Base-by-base conservation (phyloP, 2,113 vertebrate genomes). In the Tragulus kanchil region DNA sequence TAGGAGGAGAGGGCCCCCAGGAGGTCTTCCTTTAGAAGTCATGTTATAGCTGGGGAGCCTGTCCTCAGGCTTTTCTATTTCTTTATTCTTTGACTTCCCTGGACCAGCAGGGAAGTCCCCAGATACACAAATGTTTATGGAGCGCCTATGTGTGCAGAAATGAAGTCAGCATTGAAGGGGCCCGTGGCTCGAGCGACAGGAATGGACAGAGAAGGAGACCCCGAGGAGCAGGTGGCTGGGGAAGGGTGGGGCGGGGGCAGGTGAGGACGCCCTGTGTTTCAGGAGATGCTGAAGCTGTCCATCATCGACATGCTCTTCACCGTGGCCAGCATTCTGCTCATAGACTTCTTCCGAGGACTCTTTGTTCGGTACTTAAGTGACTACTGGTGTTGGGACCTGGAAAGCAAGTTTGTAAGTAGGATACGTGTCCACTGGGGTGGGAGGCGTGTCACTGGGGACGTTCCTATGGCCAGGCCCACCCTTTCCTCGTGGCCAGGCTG, bases 261-360 rank as follows among this genome's bases (percentile, higher is more conserved):
- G n/a, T 5, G 2, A 19, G 62, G 23, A 25, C 12, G 1, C 73
- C 11, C 31, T 98, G 54, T 93, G 31, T 99, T 98, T 56, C 98
- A 99, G 99, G 99, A 99, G 98, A 99, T 99, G 99, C 95, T 99
- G 98, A 99, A 99, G 98, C 99, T 99, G 78, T 99, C 99, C 28
- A 99, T 99, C 97, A 99, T 99, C 1, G 99, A 99, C 98, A 99
- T 99, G 99, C 99, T 99, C 97, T 99, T 99, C 98, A 99, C 99
- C 0, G 99, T 99, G 3, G 99, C 99, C 58, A 99, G 99, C 98
- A 99, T 99, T 94, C 98, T 99, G 94, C 98, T 99, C 77, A 99
- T 99, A 36, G 99, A 99, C 97, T 99, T 99, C 95, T 99, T 99
- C 97, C 99, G 99, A 26, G 99, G 99, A 3, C 98, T 99, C 17